A percentile compares a stretch with the other conserved stretches of the same genome.
These are phyloP conservation scores for Protobothrops flavoviridis DNA, from an alignment of 2,113 vertebrate species.

Conservation along the genomic window DNA sequence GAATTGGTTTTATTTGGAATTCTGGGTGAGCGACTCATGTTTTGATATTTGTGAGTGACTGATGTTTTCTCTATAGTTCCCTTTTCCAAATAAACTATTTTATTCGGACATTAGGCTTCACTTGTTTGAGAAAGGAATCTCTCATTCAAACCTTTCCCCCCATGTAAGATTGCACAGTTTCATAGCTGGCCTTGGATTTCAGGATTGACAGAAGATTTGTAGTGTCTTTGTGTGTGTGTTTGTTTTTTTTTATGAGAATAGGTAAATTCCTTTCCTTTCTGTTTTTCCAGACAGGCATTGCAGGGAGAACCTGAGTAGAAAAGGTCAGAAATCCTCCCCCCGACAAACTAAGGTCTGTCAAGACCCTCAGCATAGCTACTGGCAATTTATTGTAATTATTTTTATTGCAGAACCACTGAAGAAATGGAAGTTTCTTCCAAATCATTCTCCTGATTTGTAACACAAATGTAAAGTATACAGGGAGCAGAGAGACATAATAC, in stretches of 20 bases:
- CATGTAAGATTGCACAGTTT: background rate
- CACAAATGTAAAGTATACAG: background rate
- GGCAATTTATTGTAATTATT: background rate
- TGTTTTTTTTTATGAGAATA: background rate
- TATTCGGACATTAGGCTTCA: background rate
- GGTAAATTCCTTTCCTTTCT: background rate
- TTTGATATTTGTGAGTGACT: background rate
- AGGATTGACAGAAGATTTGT: background rate
- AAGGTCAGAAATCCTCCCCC: background rate
- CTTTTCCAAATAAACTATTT: background rate
- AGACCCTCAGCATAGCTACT: background rate
- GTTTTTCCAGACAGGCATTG: background rate
- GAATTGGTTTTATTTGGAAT: background rate
- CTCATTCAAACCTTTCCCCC: background rate
- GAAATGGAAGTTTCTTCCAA: background rate
- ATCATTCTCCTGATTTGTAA: background rate
- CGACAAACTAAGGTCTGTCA: background rate
- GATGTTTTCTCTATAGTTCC: background rate
- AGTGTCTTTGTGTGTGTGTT: background rate
- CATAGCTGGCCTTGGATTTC: background rate
- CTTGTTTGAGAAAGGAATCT: background rate
- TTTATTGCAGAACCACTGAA: background rate
- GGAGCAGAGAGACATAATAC: background rate
- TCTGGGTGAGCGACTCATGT: background rate
- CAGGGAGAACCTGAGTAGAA: background rate